phyloP scores from a whole-genome alignment of 1,140 invertebrate species.

The Macrotrachela quadricornifera region DNA sequence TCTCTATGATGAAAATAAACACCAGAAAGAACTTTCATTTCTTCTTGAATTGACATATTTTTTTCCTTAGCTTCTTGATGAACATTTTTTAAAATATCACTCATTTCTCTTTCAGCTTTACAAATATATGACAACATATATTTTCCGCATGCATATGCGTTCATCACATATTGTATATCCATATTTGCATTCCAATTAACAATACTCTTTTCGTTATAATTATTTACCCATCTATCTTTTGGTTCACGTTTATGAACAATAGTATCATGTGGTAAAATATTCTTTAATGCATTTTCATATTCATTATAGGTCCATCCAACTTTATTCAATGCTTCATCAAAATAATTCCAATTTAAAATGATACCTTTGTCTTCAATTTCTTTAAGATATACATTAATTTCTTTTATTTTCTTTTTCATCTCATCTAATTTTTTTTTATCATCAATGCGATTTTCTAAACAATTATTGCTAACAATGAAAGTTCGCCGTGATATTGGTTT shows the following conservation, averaged over 20 bases:
- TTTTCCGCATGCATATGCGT: background rate
- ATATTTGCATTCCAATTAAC: background rate
- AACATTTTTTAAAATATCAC: background rate
- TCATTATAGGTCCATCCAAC: background rate
- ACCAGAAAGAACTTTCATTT: too few relatives aligned
- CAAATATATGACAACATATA: background rate
- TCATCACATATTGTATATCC: background rate
- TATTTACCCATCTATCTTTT: background rate
- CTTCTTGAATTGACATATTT: background rate
- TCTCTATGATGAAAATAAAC: too few relatives aligned
- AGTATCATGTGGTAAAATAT: background rate
- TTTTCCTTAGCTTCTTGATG: background rate
- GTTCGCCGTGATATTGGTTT: background rate
- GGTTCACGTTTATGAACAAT: background rate
- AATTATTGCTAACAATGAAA: background rate
- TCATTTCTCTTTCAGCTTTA: too few relatives aligned
- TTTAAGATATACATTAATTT: too few relatives aligned
- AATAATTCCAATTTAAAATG: too few relatives aligned
- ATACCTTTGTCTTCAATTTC: too few relatives aligned
- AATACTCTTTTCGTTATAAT: background rate
- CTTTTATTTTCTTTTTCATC: too few relatives aligned
- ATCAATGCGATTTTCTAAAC: background rate
- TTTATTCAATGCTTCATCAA: background rate
- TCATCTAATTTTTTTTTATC: background rate
- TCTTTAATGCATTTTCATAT: background rate